Percentiles rank a stretch among this genome's conserved stretches.
These are phyloP conservation scores for Tauraco hartlaubi DNA, from an alignment of 2,797 vertebrate genomes.

Conservation along the genomic window DNA sequence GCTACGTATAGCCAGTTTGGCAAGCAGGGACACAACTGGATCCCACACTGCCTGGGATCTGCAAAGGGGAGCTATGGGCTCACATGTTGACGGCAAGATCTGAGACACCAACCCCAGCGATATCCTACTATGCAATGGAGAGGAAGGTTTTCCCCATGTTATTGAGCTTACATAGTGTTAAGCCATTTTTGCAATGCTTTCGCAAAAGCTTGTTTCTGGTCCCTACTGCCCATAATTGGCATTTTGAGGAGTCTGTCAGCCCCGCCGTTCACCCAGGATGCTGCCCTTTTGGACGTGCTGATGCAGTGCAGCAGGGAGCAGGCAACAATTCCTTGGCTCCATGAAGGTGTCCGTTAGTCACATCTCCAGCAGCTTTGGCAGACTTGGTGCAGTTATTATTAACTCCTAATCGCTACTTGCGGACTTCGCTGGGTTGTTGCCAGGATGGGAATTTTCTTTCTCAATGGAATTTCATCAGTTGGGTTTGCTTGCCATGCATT, in stretches of 20 bases:
- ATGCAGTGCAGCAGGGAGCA: not conserved
- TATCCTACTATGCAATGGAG: not conserved
- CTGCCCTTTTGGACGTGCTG: not conserved
- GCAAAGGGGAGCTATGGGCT: rapidly evolving
- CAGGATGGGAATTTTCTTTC: not conserved
- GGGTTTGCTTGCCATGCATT: not conserved
- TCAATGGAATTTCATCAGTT: not conserved
- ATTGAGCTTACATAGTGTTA: not conserved
- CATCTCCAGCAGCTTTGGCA: conserved; percentile 1
- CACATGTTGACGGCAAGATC: not conserved
- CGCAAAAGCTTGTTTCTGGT: not conserved
- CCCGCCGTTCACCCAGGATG: not conserved
- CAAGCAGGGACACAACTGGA: not conserved
- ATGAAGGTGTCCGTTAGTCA: not conserved
- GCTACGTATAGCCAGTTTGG: not conserved
- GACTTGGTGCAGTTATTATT: not conserved
- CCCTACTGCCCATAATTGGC: not conserved
- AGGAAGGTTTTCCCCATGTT: not conserved
- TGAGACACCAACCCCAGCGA: not conserved
- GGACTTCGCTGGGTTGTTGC: not conserved
- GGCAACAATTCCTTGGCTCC: not conserved
- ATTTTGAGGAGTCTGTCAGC: not conserved
- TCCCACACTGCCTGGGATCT: not conserved
- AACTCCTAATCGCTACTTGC: not conserved
- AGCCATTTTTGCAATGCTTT: not conserved